Evolutionary conservation across 2,113 vertebrate species (phyloP), one percentile per base, ranked within the genome.

Genomic region (Xenopus borealis): DNA sequence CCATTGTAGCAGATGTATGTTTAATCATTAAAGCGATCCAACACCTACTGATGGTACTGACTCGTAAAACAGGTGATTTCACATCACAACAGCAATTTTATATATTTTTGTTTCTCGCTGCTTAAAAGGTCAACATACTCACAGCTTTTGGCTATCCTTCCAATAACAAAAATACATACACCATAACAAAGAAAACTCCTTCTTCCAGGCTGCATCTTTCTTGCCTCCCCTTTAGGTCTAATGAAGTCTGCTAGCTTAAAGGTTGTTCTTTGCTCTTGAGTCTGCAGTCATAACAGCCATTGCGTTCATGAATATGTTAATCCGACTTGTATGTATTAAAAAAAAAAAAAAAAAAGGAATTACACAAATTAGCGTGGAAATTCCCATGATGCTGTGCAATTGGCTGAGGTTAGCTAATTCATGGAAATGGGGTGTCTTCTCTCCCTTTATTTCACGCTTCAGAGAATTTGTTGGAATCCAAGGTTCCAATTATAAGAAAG

Each of bases 241-340:
- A 70, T 81, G 44, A 65, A 79, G 68, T 78, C 70, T 82, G 72
- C 71, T 65, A 78, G 74, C 80, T 75, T 65, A 68, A 86, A 77
- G 84, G 81, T 82, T 71, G 72, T 83, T 79, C 75, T 72, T 85
- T 80, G 73, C 81, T 82, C 84, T 78, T 86, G 84, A 83, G 83
- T 86, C 82, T 75, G 82, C 53, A 78, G 81, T 88, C 86, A 83
- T 83, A 89, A 83, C 85, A 88, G 82, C 82, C 82, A 85, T 86
- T 86, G 80, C 85, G 75, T 85, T 90, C 87, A 91, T 92, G 86
- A 92, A 89, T 91, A 92, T 92, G 88, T 86, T 91, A 88, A 91
- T 89, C 16, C 19, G 27, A 44, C 61, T 72, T 85, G 86, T 82
- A 88, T 89, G 85, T 55, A 53, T 16, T 55, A 6, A 55, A 44